Conservation (phyloP, 2,888 invertebrate genomes). For the Prenolepis imparis region DNA sequence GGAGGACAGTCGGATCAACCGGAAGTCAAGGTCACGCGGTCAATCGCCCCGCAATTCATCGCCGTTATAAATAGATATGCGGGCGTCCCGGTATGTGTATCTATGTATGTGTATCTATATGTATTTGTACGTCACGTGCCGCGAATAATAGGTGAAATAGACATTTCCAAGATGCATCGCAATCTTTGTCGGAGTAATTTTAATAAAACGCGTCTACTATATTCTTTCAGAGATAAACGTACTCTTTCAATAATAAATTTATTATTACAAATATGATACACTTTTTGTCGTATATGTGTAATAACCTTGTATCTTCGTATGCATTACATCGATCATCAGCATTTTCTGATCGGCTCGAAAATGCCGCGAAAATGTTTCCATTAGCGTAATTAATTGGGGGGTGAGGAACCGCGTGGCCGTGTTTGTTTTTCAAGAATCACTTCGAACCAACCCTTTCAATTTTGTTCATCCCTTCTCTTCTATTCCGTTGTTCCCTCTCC, state of each 20-base stretch:
- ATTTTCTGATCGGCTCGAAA: background rate
- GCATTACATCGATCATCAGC: conserved; percentile 2
- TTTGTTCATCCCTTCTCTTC: background rate
- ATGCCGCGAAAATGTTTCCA: conserved; percentile 46
- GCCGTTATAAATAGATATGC: conserved; percentile 82
- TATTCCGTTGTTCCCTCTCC: background rate
- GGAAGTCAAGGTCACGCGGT: conserved; percentile 85
- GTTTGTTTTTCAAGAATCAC: conserved; percentile 49
- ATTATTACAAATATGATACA: background rate
- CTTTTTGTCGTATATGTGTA: background rate
- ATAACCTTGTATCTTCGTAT: background rate
- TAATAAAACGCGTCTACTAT: background rate
- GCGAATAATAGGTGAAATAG: conserved; percentile 49
- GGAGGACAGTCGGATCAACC: conserved; percentile 74
- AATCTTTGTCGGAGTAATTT: background rate
- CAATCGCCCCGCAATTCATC: conserved; percentile 82
- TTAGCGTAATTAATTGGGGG: conserved; percentile 42
- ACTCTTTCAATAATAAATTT: background rate
- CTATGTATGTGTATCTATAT: conserved; percentile 72
- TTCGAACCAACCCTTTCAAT: conserved; percentile 41
- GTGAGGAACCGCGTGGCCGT: background rate
- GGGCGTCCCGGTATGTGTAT: conserved; percentile 67
- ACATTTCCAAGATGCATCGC: background rate
- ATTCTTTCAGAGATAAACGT: background rate
- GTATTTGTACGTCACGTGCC: conserved; percentile 72